phyloP scores from a whole-genome alignment of 1,140 invertebrate genomes.

The Bombus pascuorum region DNA sequence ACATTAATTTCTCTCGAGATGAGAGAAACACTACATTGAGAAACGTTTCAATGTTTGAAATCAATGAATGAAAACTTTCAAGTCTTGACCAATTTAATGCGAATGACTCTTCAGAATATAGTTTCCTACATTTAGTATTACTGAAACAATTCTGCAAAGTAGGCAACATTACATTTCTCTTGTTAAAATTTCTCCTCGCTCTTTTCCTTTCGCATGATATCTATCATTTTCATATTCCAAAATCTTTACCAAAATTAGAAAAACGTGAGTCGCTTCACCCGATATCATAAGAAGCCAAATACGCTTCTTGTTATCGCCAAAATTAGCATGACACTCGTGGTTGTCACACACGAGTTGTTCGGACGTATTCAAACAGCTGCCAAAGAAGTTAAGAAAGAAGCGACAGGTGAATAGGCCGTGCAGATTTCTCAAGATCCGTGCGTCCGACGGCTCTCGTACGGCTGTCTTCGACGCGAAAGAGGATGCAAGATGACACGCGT shows the following conservation, averaged over 20 bases:
- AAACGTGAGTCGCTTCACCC: neutral
- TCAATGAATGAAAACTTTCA: neutral
- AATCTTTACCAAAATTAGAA: neutral
- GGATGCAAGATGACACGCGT: constrained; percentile 52
- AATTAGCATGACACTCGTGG: neutral
- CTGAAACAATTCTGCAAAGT: too few species aligned
- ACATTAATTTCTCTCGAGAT: neutral
- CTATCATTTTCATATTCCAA: neutral
- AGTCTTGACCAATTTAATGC: neutral
- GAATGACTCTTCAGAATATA: neutral
- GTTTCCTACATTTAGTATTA: too few species aligned
- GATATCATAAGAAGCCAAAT: neutral
- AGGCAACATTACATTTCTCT: too few species aligned
- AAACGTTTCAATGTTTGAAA: neutral
- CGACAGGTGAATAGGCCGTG: constrained; percentile 29
- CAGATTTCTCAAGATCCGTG: constrained; percentile 23
- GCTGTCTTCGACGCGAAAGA: constrained; percentile 26
- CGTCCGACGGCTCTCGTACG: neutral
- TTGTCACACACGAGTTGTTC: neutral
- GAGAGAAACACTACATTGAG: neutral
- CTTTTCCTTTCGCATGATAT: neutral
- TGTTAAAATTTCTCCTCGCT: too few species aligned
- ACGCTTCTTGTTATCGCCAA: too few species aligned
- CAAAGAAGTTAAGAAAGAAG: neutral
- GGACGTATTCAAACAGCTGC: neutral